Evolutionary conservation across 2,113 vertebrate species (phyloP), one percentile per base, ranked within the genome.

Genomic region (Pao palembangensis): DNA sequence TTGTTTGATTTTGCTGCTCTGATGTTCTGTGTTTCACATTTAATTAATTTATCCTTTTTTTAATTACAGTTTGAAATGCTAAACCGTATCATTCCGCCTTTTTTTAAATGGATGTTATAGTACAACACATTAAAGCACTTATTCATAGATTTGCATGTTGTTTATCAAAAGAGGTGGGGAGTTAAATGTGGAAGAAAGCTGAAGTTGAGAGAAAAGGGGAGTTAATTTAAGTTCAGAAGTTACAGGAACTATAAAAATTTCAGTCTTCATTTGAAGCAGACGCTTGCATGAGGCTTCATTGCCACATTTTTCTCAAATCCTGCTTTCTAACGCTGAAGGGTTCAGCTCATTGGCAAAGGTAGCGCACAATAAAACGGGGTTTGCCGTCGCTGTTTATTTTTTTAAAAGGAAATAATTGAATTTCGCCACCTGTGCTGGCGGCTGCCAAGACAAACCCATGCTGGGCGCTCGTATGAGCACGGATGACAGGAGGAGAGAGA

Each of bases 31-130:
- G 74, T 84, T 84, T 87, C 76, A 83, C 78, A 70, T 85, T 86
- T 88, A 88, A 90, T 88, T 90, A 88, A 89, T 89, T 86, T 87
- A 71, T 76, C 52, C 67, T 71, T 85, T 88, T 84, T 53, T 84
- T 78, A 71, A 88, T 78, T 78, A 81, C 76, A 85, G 55, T 60
- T 44, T 68, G 2, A 84, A 74, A 80, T 69, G 61, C 53, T 57
- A 3, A 67, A 60, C 51, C 63, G 64, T 67, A 64, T 85, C 53
- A 28, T 59, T 16, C 44, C 50, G 21, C 14, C 69, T 66, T 69
- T 82, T 66, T 56, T 46, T 41, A 21, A n/a, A 34, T 18, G 8
- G 25, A 23, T 16, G 43, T 17, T 44, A 53, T 38, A 38, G 4
- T 3, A 44, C 16, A 44, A 15, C 13, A 48, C 43, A 34, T 63